Evolutionary conservation across 2,113 vertebrate species (phyloP).

Genomic region (Tragulus kanchil): DNA sequence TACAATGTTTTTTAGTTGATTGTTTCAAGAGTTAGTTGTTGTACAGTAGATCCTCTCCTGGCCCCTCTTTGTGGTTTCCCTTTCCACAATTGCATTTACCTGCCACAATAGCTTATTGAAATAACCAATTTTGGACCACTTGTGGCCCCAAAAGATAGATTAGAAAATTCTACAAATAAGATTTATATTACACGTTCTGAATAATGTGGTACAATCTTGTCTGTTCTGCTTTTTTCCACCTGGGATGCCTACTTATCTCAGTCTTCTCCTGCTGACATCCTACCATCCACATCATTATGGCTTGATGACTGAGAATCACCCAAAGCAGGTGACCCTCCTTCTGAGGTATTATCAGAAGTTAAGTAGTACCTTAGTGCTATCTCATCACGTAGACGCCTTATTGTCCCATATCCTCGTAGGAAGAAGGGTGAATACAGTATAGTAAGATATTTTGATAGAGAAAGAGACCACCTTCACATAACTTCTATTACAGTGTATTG

Average conservation of each 20-base stretch:
- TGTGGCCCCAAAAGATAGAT: background rate
- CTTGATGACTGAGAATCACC: background rate
- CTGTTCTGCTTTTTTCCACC: background rate
- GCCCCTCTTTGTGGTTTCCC: background rate
- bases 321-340: background rate
- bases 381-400: background rate
- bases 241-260: background rate
- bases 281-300: background rate
- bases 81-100: background rate
- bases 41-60: background rate
- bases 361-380: accelerated
- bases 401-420: background rate
- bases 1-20: accelerated
- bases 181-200: background rate
- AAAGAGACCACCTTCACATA: background rate
- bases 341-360: background rate
- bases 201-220: background rate
- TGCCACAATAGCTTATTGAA: background rate
- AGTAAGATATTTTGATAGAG: background rate
- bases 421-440: background rate
- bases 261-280: background rate
- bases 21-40: constrained; percentile 16
- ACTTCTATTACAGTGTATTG: background rate
- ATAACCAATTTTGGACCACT: background rate
- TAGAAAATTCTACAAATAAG: background rate